Percentiles rank a stretch among this genome's conserved stretches.
These are phyloP conservation scores for Onychomys arenicola DNA, from an alignment of 2,797 vertebrate genomes.

Conservation along the genomic window DNA sequence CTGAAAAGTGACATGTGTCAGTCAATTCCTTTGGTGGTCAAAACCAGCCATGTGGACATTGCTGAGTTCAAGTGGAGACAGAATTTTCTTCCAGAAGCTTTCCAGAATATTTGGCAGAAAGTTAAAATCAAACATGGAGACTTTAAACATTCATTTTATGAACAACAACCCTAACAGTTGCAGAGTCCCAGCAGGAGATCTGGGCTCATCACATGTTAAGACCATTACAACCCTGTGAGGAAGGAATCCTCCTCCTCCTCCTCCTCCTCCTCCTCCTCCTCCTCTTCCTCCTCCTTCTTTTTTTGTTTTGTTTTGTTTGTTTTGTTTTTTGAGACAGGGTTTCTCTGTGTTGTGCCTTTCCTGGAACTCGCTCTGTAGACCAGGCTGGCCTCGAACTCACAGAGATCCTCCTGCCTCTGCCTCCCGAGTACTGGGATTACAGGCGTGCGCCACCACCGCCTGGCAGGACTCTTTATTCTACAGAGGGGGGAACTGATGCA, in stretches of 20 bases:
- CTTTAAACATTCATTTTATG: not conserved
- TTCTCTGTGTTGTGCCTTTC: no score
- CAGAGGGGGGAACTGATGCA: slow-evolving; percentile 28
- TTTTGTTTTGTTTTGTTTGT: no score
- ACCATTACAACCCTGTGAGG: not conserved
- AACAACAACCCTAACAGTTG: not conserved
- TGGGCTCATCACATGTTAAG: not conserved
- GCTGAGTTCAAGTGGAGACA: not conserved
- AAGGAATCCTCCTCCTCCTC: no score
- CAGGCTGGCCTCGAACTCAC: no score
- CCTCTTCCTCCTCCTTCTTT: no score
- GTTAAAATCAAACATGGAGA: not conserved
- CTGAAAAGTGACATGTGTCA: not conserved
- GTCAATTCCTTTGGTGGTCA: not conserved
- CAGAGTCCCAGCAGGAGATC: not conserved
- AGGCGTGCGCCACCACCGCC: no score
- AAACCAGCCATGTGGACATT: not conserved
- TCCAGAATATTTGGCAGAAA: not conserved
- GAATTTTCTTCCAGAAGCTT: not conserved
- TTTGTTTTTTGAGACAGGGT: no score
- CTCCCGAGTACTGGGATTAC: no score
- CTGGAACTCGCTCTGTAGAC: no score
- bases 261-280: no score
- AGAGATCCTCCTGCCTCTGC: no score
- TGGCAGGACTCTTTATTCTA: slow-evolving; percentile 23